These are phyloP conservation scores for Pseudopodoces humilis DNA, from an alignment of 2,113 vertebrate genomes.

Conservation along the genomic window DNA sequence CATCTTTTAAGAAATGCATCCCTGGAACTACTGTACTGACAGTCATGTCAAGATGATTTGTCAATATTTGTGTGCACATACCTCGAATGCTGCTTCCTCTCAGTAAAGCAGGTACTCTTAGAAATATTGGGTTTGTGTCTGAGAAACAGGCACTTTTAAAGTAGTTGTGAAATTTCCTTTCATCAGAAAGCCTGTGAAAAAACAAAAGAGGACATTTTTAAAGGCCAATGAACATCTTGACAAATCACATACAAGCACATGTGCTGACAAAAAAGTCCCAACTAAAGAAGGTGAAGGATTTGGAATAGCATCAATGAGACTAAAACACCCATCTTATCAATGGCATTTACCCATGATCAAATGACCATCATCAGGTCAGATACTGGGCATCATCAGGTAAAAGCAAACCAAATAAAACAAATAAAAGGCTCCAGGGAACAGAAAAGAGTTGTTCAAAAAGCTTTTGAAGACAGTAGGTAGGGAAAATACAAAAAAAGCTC, in stretches of 20 bases:
- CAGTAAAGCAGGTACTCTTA: not conserved
- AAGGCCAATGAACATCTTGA: not conserved
- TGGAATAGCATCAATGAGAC: not conserved
- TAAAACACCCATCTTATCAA: not conserved
- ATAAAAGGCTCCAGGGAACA: rapidly evolving
- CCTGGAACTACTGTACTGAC: not conserved
- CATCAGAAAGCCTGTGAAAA: not conserved
- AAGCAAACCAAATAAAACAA: not conserved
- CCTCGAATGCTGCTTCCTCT: not conserved
- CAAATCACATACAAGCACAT: not conserved
- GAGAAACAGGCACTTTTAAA: not conserved
- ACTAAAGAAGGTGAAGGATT: not conserved
- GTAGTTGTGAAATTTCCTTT: not conserved
- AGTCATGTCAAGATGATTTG: not conserved
- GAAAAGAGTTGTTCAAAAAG: not conserved
- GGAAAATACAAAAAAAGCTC: not conserved
- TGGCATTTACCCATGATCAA: not conserved
- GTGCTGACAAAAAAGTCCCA: not conserved
- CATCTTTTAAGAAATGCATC: not conserved
- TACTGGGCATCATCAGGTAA: not conserved
- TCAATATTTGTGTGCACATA: not conserved
- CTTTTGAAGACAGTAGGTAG: not conserved
- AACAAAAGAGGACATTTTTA: not conserved
- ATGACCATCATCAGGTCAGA: not conserved
- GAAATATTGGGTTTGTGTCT: not conserved